Conservation (phyloP, 2,888 invertebrate genomes). For the Chaitophorus viminalis region DNA sequence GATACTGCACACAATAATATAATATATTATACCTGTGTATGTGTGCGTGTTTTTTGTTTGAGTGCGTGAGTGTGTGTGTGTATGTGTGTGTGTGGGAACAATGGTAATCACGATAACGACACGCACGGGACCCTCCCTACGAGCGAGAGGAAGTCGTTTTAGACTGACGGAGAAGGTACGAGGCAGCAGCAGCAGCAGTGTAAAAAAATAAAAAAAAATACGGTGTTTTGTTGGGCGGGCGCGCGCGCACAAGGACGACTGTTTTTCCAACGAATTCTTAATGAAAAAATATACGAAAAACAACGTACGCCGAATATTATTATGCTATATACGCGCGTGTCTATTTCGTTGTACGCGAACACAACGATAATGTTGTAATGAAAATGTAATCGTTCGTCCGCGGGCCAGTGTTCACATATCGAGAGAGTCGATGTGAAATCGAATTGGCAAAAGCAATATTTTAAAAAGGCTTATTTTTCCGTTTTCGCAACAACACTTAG, state of each 20-base stretch:
- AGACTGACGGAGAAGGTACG: conserved; percentile 46
- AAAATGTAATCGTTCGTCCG: too few species aligned
- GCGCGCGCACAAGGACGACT: conserved; percentile 43
- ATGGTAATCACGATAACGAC: conserved; percentile 59
- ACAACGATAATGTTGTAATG: too few species aligned
- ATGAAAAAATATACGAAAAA: neutral
- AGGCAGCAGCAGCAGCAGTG: neutral
- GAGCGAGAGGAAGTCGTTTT: conserved; percentile 50
- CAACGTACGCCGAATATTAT: neutral
- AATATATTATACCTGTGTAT: neutral
- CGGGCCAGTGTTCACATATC: too few species aligned
- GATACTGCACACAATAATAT: neutral
- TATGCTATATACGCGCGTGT: neutral
- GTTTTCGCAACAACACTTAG: neutral
- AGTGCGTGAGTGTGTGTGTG: conserved; percentile 17
- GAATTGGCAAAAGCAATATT: neutral
- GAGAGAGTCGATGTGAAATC: neutral
- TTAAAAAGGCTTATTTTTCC: neutral
- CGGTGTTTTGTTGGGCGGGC: conserved; percentile 10
- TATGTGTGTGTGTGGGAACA: conserved; percentile 55
- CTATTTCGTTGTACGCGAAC: neutral
- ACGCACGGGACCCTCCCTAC: conserved; percentile 56
- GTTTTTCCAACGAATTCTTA: conserved; percentile 23
- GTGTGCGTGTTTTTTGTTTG: neutral
- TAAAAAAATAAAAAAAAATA: conserved; percentile 22